Evolutionary conservation across 2,888 invertebrate species (phyloP), one percentile per base, ranked within the genome.

Genomic region (Chrysolina haemoptera): DNA sequence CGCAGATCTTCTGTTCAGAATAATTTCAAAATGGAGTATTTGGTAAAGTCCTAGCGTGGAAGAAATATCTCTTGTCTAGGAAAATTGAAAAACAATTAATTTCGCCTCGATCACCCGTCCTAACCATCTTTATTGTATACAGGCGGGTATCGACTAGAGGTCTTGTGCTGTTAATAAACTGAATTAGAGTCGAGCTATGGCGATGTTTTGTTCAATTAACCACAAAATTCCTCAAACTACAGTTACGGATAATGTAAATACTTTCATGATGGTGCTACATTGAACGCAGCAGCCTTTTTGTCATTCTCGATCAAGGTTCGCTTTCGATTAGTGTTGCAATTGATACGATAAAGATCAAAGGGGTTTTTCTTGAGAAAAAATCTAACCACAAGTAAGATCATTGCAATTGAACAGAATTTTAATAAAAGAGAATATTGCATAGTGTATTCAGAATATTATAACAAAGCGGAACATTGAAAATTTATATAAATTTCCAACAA

Each of bases 201-300:
- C 73, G 73, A 67, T 74, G 76, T 72, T 76, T 74, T 72, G 65
- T 74, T 74, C 74, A 74, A 71, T 76, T 74, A 76, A 74, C 76
- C 72, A 74, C 74, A 74, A 76, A 76, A 72, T 76, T 69, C 67
- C 72, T 50, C 62, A 35, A 62, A 74, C 62, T 72, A 76, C 76
- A 76, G 76, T 76, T 76, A 76, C 74, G 40, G 62, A 70, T 69
- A 71, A 72, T 74, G 74, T 76, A 71, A 72, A 75, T 73, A 73
- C 62, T 70, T 73, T 67, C 62, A 73, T 74, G 74, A 74, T 63
- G 55, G 65, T 35, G 27, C n/a, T 64, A 59, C 59, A 27, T 59
- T 11, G 22, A 27, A 27, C 59, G 27, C 59, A 59, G 22, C 14
- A 27, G n/a, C 59, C 22, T 59, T 35, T 59, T 59, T 59, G 27